A percentile compares a stretch with the other conserved stretches of the same genome.
Conservation (phyloP, 2,113 vertebrate species). For the Salminus brasiliensis region DNA sequence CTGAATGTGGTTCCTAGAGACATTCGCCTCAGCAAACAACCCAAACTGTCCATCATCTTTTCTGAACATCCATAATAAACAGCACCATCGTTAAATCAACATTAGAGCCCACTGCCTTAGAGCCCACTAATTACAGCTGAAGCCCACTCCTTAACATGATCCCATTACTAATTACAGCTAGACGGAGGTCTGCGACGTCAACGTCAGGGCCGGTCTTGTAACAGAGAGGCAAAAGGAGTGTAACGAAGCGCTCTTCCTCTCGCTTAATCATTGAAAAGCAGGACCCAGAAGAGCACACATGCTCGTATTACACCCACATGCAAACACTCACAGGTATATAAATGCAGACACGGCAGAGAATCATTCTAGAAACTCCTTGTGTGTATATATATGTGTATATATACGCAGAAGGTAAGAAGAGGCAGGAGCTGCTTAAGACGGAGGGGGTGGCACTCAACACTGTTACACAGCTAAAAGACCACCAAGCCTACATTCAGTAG, state of each 20-base stretch:
- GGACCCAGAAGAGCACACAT: too few relatives aligned
- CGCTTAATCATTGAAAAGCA: too few relatives aligned
- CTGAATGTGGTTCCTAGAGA: not conserved
- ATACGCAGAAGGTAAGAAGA: not conserved
- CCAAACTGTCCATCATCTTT: not conserved
- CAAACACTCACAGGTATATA: too few relatives aligned
- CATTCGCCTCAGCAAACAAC: not conserved
- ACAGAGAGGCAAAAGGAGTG: not conserved
- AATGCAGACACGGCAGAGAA: too few relatives aligned
- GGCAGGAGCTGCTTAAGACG: not conserved
- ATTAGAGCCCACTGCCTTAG: not conserved
- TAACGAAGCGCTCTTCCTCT: not conserved
- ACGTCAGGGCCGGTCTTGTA: not conserved
- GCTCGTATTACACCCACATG: too few relatives aligned
- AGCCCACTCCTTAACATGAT: conserved; percentile 11
- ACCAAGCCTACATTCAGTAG: not conserved
- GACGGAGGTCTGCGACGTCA: not conserved
- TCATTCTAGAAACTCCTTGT: not conserved
- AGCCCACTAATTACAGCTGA: conserved; percentile 30
- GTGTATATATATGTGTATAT: not conserved
- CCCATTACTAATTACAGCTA: not conserved
- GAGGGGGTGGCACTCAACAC: not conserved
- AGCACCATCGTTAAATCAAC: not conserved
- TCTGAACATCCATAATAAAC: not conserved
- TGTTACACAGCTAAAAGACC: not conserved